A percentile compares a stretch with the other conserved stretches of the same genome.
Evolutionary conservation across 2,797 vertebrate genomes (phyloP).

Genomic region (Cuculus canorus): DNA sequence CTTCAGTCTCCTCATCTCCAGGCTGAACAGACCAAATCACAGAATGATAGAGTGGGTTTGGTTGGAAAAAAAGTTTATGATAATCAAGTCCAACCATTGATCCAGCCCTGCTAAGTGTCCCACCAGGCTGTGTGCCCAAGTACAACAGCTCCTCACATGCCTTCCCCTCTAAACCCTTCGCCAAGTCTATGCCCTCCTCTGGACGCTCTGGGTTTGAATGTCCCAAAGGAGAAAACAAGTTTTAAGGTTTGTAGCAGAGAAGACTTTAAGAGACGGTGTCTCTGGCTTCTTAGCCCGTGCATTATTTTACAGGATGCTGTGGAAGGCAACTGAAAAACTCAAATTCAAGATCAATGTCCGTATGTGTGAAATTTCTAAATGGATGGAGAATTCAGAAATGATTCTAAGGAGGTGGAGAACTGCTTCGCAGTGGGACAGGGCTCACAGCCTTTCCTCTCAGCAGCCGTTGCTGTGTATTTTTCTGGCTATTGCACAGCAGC

Average conservation of each 20-base stretch:
- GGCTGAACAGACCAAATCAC: no score
- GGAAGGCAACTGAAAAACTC: neutral
- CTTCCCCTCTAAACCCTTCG: no score
- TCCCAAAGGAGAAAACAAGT: neutral
- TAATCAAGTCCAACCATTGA: no score
- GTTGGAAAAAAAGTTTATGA: no score
- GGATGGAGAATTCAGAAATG: neutral
- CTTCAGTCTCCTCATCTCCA: no score
- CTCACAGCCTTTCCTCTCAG: rapidly evolving
- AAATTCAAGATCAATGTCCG: neutral
- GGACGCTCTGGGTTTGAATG: no score
- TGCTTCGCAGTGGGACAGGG: neutral
- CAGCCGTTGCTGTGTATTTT: rapidly evolving
- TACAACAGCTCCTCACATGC: no score
- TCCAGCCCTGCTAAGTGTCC: no score
- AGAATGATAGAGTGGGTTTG: no score
- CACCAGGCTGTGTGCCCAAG: no score
- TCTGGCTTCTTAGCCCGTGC: neutral
- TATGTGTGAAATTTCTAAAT: neutral
- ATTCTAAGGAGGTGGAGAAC: neutral
- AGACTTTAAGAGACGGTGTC: neutral
- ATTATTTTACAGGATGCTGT: neutral
- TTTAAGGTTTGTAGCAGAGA: neutral
- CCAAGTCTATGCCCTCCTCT: no score
- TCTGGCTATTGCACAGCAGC: neutral